These are phyloP conservation scores for Cynodonichthys magdalenae DNA, from an alignment of 2,797 vertebrate species.

Conservation along the genomic window DNA sequence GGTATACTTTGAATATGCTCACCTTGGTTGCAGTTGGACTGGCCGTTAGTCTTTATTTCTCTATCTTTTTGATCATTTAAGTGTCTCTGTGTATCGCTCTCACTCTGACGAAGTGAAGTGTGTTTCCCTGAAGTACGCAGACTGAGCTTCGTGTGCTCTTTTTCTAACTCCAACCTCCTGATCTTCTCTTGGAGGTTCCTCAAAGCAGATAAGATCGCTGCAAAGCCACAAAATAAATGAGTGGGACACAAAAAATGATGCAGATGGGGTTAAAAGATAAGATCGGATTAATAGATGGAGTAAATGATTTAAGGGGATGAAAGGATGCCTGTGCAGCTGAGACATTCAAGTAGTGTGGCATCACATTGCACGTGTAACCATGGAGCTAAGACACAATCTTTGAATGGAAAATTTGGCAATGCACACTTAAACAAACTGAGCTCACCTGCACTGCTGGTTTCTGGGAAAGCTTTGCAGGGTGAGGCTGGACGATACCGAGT, in stretches of 20 bases:
- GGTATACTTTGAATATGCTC: background rate
- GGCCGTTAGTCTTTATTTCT: conserved; percentile 64
- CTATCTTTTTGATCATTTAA: conserved; percentile 43
- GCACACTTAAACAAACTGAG: conserved; percentile 10
- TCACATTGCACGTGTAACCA: conserved; percentile 76
- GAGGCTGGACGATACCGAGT: conserved; percentile 59
- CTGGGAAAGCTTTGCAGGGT: conserved; percentile 87
- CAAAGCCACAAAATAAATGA: background rate
- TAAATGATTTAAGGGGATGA: conserved; percentile 34
- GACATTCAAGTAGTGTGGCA: conserved; percentile 54
- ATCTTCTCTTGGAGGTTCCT: conserved; percentile 96
- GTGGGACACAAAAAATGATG: background rate
- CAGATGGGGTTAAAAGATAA: background rate
- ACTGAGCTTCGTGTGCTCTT: conserved; percentile 79
- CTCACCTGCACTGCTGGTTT: conserved; percentile 91
- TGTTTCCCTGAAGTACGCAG: conserved; percentile 79
- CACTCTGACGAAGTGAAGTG: conserved; percentile 48
- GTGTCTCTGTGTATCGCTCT: conserved; percentile 16
- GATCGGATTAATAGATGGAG: background rate
- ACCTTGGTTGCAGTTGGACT: conserved; percentile 86
- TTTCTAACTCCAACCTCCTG: conserved; percentile 88
- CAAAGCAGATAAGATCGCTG: conserved; percentile 93
- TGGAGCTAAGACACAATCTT: conserved; percentile 60
- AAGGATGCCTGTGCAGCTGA: conserved; percentile 37
- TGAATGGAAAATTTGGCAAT: conserved; percentile 45